Conservation (phyloP, 1,140 invertebrate genomes). For the Brachionus sp. region DNA sequence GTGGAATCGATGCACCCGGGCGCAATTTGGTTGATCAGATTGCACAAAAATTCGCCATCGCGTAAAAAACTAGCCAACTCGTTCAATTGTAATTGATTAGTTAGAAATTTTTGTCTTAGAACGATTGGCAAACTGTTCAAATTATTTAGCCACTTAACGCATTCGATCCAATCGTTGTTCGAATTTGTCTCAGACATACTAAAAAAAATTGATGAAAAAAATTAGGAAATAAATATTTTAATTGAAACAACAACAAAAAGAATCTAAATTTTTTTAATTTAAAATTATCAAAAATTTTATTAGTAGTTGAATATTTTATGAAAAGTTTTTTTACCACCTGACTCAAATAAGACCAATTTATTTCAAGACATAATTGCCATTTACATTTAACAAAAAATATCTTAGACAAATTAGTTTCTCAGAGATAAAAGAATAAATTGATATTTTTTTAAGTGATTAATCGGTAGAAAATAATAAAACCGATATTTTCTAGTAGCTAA, state of each 20-base stretch:
- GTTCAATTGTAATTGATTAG: constrained; percentile 2
- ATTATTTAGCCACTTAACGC: constrained; percentile 8
- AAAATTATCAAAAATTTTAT: background rate
- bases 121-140: background rate
- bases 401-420: too few species aligned
- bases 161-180: constrained; percentile 37
- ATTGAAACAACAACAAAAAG: background rate
- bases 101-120: constrained; percentile 3
- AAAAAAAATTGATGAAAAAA: background rate
- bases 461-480: background rate
- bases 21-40: background rate
- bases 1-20: constrained; percentile 39
- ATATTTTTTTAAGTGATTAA: background rate
- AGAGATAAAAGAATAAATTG: too few species aligned
- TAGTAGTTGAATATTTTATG: background rate
- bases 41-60: constrained; percentile 40
- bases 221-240: background rate
- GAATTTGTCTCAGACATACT: background rate
- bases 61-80: constrained; percentile 28
- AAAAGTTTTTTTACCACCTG: background rate
- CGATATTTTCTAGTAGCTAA: background rate
- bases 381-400: background rate
- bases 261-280: background rate
- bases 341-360: background rate
- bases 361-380: background rate